Conservation (phyloP, 2,797 vertebrate species). For the Esox lucius region DNA sequence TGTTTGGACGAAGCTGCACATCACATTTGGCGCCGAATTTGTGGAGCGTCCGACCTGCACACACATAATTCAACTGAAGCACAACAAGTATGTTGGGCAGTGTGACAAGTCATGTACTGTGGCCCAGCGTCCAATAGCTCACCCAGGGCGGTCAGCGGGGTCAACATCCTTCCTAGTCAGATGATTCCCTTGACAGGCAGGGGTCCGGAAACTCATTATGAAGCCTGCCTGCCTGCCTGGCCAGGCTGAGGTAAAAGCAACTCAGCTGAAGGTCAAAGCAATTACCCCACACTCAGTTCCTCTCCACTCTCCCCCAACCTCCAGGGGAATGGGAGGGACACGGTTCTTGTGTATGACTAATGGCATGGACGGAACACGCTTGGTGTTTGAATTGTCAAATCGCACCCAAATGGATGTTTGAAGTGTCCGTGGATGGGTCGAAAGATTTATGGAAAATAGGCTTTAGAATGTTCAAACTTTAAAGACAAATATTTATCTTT, state of each 20-base stretch:
- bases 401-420: background rate
- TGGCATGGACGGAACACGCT: background rate
- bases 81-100: slow-evolving; percentile 2
- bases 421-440: background rate
- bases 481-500: background rate
- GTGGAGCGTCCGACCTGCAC: background rate
- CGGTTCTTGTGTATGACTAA: background rate
- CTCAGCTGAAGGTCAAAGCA: slow-evolving; percentile 67
- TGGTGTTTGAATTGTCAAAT: slow-evolving; percentile 4
- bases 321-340: background rate
- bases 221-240: slow-evolving; percentile 2
- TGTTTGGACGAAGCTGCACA: no score
- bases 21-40: no score
- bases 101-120: background rate
- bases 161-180: slow-evolving; percentile 26
- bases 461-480: background rate
- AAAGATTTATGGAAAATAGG: background rate
- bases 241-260: slow-evolving; percentile 56
- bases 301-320: slow-evolving; percentile 9
- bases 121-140: background rate
- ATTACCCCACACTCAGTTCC: slow-evolving; percentile 61
- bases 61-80: background rate
- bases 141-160: slow-evolving; percentile 26
- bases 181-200: slow-evolving; percentile 22
- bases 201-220: slow-evolving; percentile 63